A percentile compares a stretch with the other conserved stretches of the same genome.
These are phyloP conservation scores for Lepus oiostolus DNA, from an alignment of 2,797 vertebrate species.

Conservation along the genomic window DNA sequence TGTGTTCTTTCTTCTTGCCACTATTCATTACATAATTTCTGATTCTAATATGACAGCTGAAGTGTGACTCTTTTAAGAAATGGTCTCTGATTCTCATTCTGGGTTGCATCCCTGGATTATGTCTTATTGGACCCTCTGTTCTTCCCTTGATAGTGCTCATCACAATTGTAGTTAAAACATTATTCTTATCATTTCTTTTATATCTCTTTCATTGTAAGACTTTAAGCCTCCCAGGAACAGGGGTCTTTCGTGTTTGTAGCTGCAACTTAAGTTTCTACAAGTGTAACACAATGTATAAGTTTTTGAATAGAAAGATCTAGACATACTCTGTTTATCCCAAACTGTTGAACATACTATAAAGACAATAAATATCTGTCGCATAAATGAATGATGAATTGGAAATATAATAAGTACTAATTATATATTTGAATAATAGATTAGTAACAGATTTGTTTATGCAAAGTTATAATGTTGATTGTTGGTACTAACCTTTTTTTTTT, in stretches of 20 bases:
- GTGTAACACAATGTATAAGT: neutral
- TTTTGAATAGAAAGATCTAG: neutral
- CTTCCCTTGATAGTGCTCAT: neutral
- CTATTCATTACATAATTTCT: neutral
- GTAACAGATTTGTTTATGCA: neutral
- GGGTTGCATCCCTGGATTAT: neutral
- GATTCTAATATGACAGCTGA: neutral
- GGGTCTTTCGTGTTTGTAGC: neutral
- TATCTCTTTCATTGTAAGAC: neutral
- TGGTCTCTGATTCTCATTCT: neutral
- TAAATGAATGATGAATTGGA: neutral
- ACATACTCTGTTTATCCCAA: neutral
- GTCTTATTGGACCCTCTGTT: neutral
- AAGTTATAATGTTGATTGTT: neutral
- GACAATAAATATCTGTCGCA: neutral
- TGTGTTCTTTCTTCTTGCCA: neutral
- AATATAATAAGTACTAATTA: neutral
- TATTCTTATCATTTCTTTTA: neutral
- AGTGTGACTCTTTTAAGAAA: neutral
- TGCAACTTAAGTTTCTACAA: neutral
- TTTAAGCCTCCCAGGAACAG: neutral
- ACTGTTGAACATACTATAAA: neutral
- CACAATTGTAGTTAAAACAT: constrained; percentile 18
- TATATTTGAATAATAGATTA: neutral
- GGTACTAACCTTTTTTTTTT: neutral